Evolutionary conservation across 1,140 invertebrate species (phyloP), one percentile per base, ranked within the genome.

Genomic region (Brachionus rotundiformis): DNA sequence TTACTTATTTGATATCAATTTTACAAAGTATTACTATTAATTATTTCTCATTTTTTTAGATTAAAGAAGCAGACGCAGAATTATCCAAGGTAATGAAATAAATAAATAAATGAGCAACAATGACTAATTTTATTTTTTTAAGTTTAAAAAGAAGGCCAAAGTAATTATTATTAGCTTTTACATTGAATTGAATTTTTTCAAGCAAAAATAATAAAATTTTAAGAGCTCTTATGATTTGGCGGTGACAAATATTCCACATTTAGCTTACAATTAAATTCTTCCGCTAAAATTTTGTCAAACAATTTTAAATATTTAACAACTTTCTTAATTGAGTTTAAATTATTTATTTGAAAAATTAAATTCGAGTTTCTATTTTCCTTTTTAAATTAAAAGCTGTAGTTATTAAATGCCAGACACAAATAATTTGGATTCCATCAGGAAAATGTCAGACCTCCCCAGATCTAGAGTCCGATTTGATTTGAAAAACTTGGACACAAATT

Each of bases 21-120:
- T n/a, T n/a, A n/a, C n/a, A n/a, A n/a, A n/a, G n/a, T n/a, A n/a
- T n/a, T n/a, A n/a, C n/a, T 41, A 41, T 41, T 41, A 41, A 3
- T 41, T 41, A 6, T 41, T 41, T 41, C 36, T 39, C 7, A 31
- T 77, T 11, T 27, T 79, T 79, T 79, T 36, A 79, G 76, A 27
- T 79, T 3, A 79, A 63, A 63, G 47, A 79, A 59, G 19, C 76
- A 16, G 76, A 79, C 10, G 76, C 47, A 33, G 76, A 79, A 59
- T 79, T 79, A 39, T 29, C 16, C 2, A 79, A 79, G n/a, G 76
- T 79, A 79, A 59, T 10, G 8, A 19, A 19, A 0, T 13, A 79
- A 13, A 54, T 33, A 79, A 59, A 25, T 33, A 79, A 39, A 19
- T 29, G n/a, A 16, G 0, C 36, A 33, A 59, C 10, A 29, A 54